Conservation (phyloP, 2,113 vertebrate species). For the Myodes glareolus region DNA sequence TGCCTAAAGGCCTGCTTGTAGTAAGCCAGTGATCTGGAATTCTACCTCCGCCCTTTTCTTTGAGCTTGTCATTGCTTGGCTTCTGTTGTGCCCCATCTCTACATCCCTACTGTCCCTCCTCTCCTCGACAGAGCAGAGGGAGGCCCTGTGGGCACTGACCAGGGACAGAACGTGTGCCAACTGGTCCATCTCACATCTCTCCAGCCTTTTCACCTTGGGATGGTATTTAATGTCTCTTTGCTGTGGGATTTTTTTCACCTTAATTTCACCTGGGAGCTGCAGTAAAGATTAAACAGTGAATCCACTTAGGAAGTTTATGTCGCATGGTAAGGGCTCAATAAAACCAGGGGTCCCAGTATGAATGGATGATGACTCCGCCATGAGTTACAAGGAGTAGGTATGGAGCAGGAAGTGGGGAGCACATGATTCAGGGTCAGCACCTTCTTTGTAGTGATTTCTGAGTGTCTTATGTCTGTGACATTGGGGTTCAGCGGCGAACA, state of each 20-base stretch:
- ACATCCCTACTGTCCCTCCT: neutral
- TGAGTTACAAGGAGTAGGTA: neutral
- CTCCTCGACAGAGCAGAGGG: neutral
- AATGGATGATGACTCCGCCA: neutral
- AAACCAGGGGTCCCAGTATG: neutral
- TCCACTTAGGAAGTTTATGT: constrained; percentile 1
- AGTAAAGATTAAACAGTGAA: neutral
- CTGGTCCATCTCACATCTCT: neutral
- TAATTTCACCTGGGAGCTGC: neutral
- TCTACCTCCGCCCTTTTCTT: neutral
- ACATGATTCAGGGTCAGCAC: neutral
- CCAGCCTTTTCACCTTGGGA: neutral
- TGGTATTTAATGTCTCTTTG: neutral
- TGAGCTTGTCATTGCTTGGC: neutral
- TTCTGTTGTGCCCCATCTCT: neutral
- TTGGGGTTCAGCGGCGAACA: neutral
- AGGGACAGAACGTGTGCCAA: neutral
- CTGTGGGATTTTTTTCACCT: neutral
- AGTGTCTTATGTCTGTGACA: neutral
- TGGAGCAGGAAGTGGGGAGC: neutral
- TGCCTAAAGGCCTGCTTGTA: neutral
- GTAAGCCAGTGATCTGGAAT: neutral
- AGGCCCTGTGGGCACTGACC: no score
- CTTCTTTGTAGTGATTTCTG: neutral
- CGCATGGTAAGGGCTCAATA: neutral